Base-by-base conservation (phyloP, 2,113 vertebrate genomes). In the Maylandia zebra region DNA sequence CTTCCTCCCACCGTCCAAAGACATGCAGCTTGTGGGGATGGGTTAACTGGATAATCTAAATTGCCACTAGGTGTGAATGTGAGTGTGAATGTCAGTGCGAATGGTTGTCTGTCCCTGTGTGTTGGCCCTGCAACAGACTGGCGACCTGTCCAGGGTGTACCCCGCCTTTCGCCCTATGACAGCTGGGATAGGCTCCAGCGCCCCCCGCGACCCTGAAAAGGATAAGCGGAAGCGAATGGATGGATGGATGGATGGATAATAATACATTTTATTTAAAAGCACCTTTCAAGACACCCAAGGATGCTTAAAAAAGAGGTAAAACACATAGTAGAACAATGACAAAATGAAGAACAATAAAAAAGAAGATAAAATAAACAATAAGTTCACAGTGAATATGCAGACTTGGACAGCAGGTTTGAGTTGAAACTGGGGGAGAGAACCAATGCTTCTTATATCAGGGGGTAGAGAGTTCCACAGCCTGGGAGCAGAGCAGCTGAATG, bases 381-480 rank as follows among this genome's bases (percentile, higher is more conserved):
- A 34, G 16, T 64, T 64, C 30, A 34, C 0, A 64, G 59, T 34
- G 30, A 64, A 64, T 4, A 64, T 64, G 59, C 30, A 64, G 16
- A 24, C 24, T 24, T 24, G 24, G 24, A 24, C 24, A 24, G 24
- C 24, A 27, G 24, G 30, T 64, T 34, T 64, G 30, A 64, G 30
- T 34, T 64, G 0, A 64, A 64, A 0, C 59, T 34, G 30, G 16
- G 0, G 3, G 14, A 32, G 27, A 61, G 27, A 59, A 17, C 57
- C 57, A 61, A 7, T 61, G 59, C 11, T 61, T 61, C 30, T 61
- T 61, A 61, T 61, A 61, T 61, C 59, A 10, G 59, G 16, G 30
- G 57, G 57, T 61, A 61, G 5, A 61, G 57, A 61, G 3, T 61
- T 61, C 57, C 16, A 61, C 57, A 7, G 57, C 57, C 30, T 61